phyloP scores from a whole-genome alignment of 2,888 invertebrate genomes.

The Mallateleia sp. region DNA sequence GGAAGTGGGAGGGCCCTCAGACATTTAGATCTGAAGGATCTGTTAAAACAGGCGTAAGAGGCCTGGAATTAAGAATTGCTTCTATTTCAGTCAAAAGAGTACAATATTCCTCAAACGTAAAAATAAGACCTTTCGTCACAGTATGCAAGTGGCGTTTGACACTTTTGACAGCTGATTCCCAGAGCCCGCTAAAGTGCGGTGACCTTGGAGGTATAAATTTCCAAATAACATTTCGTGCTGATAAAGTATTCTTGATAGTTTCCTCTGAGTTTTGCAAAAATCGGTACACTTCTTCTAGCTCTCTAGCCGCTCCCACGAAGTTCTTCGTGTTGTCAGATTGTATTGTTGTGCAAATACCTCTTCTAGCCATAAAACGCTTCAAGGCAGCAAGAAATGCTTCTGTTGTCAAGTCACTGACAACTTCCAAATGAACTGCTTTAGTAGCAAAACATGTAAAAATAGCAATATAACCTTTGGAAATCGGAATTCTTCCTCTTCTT shows the following conservation, averaged over 20 bases:
- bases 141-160: neutral
- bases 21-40: slow-evolving; percentile 54
- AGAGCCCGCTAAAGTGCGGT: slow-evolving; percentile 37
- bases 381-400: neutral
- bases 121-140: neutral
- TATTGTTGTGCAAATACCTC: neutral
- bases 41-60: slow-evolving; percentile 39
- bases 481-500: neutral
- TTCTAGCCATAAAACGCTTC: neutral
- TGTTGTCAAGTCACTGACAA: neutral
- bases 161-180: slow-evolving; percentile 13
- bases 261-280: too few relatives aligned
- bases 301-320: neutral
- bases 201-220: slow-evolving; percentile 53
- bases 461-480: neutral
- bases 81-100: slow-evolving; percentile 39
- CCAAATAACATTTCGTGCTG: slow-evolving; percentile 27
- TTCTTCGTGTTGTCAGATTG: neutral
- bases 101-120: slow-evolving; percentile 23
- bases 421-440: neutral
- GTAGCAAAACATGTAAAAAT: neutral
- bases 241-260: neutral
- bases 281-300: neutral
- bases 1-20: slow-evolving; percentile 47
- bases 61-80: slow-evolving; percentile 58